Conservation (phyloP, 2,888 invertebrate genomes). For the Drosophila multiciliata region DNA sequence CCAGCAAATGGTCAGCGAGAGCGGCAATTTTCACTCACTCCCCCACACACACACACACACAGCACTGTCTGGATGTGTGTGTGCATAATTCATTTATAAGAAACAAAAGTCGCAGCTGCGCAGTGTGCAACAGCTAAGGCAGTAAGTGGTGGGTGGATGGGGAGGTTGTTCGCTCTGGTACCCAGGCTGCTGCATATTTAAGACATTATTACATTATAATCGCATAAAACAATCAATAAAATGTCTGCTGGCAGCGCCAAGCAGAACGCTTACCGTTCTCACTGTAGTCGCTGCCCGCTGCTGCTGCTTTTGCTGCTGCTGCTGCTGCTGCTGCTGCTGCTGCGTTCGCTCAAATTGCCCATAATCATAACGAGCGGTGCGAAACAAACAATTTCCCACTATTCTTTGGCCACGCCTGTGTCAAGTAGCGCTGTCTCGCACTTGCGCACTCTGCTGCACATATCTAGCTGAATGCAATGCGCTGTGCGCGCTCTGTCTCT, state of each 20-base stretch:
- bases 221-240: slow-evolving; percentile 83
- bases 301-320: not conserved
- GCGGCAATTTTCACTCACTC: slow-evolving; percentile 36
- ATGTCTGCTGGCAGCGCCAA: slow-evolving; percentile 60
- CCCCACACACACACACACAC: slow-evolving; percentile 1
- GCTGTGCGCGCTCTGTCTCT: not conserved
- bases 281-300: slow-evolving; percentile 18
- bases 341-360: not conserved
- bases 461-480: not conserved
- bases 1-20: slow-evolving; percentile 65
- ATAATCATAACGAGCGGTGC: not conserved
- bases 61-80: not conserved
- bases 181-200: slow-evolving; percentile 65
- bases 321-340: not conserved
- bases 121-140: slow-evolving; percentile 48
- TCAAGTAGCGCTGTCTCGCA: slow-evolving; percentile 45
- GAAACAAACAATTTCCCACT: slow-evolving; percentile 71
- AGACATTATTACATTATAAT: slow-evolving; percentile 82
- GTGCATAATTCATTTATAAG: slow-evolving; percentile 72
- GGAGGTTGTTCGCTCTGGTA: slow-evolving; percentile 14
- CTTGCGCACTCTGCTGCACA: not conserved
- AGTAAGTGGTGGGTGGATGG: slow-evolving; percentile 5
- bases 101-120: slow-evolving; percentile 72
- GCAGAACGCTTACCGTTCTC: slow-evolving; percentile 26
- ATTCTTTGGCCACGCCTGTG: slow-evolving; percentile 71